These are phyloP conservation scores for Tenthredo distinguenda DNA, from an alignment of 2,888 invertebrate genomes.

Conservation along the genomic window DNA sequence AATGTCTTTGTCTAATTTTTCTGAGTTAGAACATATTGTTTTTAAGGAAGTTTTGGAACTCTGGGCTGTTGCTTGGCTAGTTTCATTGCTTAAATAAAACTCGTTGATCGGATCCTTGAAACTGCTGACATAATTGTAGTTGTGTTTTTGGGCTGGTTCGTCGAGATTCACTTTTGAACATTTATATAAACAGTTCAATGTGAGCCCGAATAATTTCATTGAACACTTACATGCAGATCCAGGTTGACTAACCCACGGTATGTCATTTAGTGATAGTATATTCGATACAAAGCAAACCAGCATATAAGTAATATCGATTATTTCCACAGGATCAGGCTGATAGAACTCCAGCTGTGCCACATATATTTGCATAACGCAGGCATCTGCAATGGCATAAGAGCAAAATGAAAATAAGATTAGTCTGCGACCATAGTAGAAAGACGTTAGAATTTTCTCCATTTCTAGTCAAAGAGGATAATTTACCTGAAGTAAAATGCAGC, in stretches of 20 bases:
- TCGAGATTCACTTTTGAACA: constrained; percentile 67
- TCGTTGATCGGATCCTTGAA: constrained; percentile 34
- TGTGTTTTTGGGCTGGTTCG: constrained; percentile 32
- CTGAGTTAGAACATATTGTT: background rate
- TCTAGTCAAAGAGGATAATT: background rate
- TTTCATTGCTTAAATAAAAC: constrained; percentile 40
- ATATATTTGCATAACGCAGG: constrained; percentile 71
- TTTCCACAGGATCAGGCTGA: constrained; percentile 66
- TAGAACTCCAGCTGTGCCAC: constrained; percentile 70
- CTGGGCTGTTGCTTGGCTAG: constrained; percentile 20
- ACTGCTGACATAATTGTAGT: background rate
- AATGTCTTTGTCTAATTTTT: constrained; percentile 59
- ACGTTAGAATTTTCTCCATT: background rate
- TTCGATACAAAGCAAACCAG: constrained; percentile 66
- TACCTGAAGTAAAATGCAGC: constrained; percentile 70
- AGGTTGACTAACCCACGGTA: constrained; percentile 65
- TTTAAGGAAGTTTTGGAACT: background rate
- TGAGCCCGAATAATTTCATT: constrained; percentile 66
- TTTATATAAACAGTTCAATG: constrained; percentile 66
- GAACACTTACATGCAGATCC: constrained; percentile 69
- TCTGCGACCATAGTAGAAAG: background rate
- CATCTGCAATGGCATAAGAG: constrained; percentile 64
- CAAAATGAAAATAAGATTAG: background rate
- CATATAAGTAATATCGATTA: constrained; percentile 65
- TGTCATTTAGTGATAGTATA: constrained; percentile 64